A percentile compares a stretch with the other conserved stretches of the same genome.
These are phyloP conservation scores for Equus przewalskii DNA, from an alignment of 2,113 vertebrate genomes.

Conservation along the genomic window DNA sequence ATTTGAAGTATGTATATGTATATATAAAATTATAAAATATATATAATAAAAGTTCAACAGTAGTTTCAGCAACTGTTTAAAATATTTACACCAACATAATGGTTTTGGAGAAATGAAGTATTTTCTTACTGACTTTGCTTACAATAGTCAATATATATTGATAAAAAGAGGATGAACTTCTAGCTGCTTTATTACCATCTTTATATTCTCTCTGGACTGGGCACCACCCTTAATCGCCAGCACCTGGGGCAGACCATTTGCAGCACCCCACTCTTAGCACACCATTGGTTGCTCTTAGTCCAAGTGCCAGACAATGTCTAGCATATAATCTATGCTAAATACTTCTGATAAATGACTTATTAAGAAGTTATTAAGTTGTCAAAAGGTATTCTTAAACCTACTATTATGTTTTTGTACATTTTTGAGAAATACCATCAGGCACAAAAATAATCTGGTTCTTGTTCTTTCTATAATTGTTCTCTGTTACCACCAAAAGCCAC, in stretches of 20 bases:
- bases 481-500: not conserved
- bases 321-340: not conserved
- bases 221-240: not conserved
- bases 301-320: not conserved
- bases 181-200: not conserved
- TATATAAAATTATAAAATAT: too few relatives aligned
- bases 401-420: not conserved
- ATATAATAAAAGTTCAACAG: not conserved
- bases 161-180: not conserved
- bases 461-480: not conserved
- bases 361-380: not conserved
- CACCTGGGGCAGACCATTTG: not conserved
- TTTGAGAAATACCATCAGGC: not conserved
- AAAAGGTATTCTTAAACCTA: not conserved
- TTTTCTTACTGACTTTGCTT: not conserved
- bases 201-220: not conserved
- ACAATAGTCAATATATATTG: not conserved
- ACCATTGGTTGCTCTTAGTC: not conserved
- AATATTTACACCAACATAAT: constrained; percentile 13
- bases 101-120: not conserved
- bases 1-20: not conserved
- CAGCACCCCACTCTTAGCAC: not conserved
- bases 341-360: not conserved
- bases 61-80: not conserved
- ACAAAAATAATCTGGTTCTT: not conserved